Base-by-base conservation (phyloP, 2,797 vertebrate species). In the Amazona finschi region DNA sequence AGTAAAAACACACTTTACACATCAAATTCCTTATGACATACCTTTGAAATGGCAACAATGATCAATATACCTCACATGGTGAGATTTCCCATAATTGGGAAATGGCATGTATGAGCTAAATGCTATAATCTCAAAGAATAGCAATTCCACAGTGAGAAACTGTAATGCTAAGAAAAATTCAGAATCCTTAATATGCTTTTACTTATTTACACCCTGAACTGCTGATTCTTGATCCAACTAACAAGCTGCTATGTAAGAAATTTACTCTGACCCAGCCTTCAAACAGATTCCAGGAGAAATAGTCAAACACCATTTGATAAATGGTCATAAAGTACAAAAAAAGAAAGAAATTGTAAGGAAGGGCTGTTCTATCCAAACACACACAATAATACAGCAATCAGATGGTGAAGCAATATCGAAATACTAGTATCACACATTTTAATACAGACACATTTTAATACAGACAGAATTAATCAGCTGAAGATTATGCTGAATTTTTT, bases 401-500 rank as follows among this genome's bases (percentile, higher is more conserved):
- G 79, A 39, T 27, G 20, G 73, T 78, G 75, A 86, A 96, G 47
- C 17, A 76, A 5, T 73, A 90, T 33, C 90, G 78, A 55, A 55
- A n/a, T 55, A 55, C 12, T 21, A 55, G 53, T 22, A 55, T n/a
- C 20, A n/a, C 41, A 41, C 39, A 76, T 74, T 91, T 71, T 69
- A 85, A 91, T 43, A 85, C 6, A 71, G 80, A 36, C 33, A 43
- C 39, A 76, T 77, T 93, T 73, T 67, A 85, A 90, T 46, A 85
- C 7, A 74, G 80, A 43, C 41, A 44, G 36, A 53, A 84, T 57
- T 58, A 5, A 50, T 67, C 22, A 61, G 46, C 57, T 85, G 58
- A 55, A 69, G 46, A 66, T 89, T 65, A 95, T 64, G 38, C 38
- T 70, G 46, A 47, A 9, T 60, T 69, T 92, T 92, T 95, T 90